Evolutionary conservation across 2,797 vertebrate genomes (phyloP).

Genomic region (Meriones psammophilus): DNA sequence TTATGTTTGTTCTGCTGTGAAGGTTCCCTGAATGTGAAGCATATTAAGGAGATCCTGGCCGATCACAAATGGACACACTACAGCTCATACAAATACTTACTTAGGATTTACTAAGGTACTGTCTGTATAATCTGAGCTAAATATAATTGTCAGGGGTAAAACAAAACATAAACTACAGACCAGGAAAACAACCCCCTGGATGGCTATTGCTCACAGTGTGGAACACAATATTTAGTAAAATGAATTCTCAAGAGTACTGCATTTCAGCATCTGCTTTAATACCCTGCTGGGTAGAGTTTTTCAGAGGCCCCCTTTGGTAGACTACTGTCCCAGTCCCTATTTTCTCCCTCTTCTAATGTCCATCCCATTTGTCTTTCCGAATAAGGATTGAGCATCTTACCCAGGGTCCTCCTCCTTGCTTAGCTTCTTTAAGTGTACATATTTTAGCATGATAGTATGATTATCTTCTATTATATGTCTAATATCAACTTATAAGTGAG

Average conservation of each 20-base stretch:
- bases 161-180: not conserved
- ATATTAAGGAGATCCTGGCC: not conserved
- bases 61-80: constrained; percentile 11
- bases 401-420: too few species aligned
- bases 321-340: too few species aligned
- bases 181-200: not conserved
- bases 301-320: too few species aligned
- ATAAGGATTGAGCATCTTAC: too few species aligned
- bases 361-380: too few species aligned
- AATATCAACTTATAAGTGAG: too few species aligned
- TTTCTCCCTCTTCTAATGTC: too few species aligned
- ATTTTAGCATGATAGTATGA: too few species aligned
- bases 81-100: not conserved
- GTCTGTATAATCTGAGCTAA: constrained; percentile 38
- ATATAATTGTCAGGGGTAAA: not conserved
- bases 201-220: not conserved
- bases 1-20: not conserved
- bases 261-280: too few species aligned
- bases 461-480: too few species aligned
- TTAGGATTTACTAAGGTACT: not conserved
- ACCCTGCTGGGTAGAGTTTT: too few species aligned
- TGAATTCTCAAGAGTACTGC: not conserved
- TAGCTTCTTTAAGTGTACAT: too few species aligned
- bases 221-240: constrained; percentile 26
- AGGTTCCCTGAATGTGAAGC: constrained; percentile 33